Evolutionary conservation across 2,113 vertebrate genomes (phyloP), one percentile per base, ranked within the genome.

Genomic region (Scolopax mira): DNA sequence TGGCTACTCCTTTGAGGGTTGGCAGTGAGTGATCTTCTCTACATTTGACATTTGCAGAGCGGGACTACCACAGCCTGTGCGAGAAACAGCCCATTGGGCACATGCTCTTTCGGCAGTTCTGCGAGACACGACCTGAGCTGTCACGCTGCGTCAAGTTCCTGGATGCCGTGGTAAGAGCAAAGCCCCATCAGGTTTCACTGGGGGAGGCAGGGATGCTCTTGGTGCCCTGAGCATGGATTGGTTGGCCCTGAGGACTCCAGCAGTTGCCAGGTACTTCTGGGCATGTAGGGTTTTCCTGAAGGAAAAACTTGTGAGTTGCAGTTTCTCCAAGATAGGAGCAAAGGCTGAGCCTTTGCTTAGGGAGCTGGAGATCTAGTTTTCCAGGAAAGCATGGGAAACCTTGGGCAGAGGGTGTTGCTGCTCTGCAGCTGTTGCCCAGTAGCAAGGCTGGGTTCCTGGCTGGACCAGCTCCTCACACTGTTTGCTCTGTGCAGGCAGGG

Each of bases 31-130:
- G 67, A 60, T 77, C 49, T 64, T 88, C 44, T 77, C 89, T 52
- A 35, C 8, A 1, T 90, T 93, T 88, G 37, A 35, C 8, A 1
- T 90, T 93, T 88, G 37, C 97, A 99, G 99, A 99, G 87, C 98
- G 98, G 74, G 99, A 99, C 98, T 99, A 99, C 98, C 98, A 98
- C 97, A 99, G 98, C 97, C 98, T 99, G 55, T 99, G 99, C 10
- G 99, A 99, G 97, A 98, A 98, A 69, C 99, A 99, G 98, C 99
- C 99, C 5, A 99, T 99, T 0, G 99, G 99, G 71, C 98, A 98
- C 21, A 94, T 98, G 67, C 98, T 99, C 11, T 99, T 99, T 90
- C 98, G 99, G 35, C 98, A 99, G 94, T 99, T 99, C 97, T 99
- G 99, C 6, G 98, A 99, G 64, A 99, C 99, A 1, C 98, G 99